Conservation (phyloP, 2,797 vertebrate genomes). For the Pygocentrus nattereri region DNA sequence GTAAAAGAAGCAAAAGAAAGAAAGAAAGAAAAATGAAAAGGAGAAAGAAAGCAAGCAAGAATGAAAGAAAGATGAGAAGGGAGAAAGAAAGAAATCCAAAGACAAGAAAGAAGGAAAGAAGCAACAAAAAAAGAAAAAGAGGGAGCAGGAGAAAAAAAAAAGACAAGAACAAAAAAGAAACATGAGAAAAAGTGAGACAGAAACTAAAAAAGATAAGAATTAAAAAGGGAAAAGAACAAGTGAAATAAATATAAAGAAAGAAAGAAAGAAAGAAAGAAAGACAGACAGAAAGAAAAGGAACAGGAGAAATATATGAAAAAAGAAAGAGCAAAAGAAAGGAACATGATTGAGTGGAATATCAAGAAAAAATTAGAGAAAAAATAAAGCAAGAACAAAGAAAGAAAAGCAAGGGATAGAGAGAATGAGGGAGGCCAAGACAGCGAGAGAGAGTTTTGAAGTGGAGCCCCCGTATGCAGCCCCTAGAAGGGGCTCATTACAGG, state of each 20-base stretch:
- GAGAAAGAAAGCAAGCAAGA: no score
- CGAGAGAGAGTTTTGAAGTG: constrained; percentile 7
- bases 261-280: not conserved
- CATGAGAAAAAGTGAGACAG: not conserved
- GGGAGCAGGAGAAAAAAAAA: not conserved
- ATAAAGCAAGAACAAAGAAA: constrained; percentile 2
- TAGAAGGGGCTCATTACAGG: constrained; percentile 54
- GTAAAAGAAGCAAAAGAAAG: not conserved
- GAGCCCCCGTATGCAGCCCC: constrained; percentile 47
- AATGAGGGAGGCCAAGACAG: not conserved
- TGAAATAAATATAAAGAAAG: not conserved
- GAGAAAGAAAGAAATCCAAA: not conserved
- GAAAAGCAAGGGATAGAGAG: not conserved
- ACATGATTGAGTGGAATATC: not conserved
- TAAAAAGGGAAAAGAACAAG: not conserved
- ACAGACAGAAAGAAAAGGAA: not conserved
- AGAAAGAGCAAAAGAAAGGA: not conserved
- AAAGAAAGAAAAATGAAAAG: not conserved
- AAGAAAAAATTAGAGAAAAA: not conserved
- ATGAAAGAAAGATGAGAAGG: not conserved
- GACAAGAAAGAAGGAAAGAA: not conserved
- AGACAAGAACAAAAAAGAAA: no score
- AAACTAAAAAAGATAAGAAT: not conserved
- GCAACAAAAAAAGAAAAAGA: not conserved
- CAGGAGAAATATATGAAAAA: not conserved